Evolutionary conservation across 2,113 vertebrate species (phyloP).

Genomic region (Syngnathoides biaculeatus): DNA sequence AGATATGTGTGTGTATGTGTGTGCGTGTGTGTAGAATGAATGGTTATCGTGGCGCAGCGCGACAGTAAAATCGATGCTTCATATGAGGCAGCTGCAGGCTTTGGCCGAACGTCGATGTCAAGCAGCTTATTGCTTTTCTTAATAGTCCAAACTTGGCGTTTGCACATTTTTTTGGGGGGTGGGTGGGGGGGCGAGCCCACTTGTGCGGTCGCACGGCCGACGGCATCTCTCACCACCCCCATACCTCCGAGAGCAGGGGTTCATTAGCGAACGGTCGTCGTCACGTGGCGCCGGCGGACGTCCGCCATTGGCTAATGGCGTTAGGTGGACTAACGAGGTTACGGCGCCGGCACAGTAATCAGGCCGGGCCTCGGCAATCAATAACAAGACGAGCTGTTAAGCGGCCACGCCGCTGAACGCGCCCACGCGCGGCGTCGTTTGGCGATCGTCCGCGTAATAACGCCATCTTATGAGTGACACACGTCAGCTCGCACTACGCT

Average conservation of each 20-base stretch:
- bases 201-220: constrained; percentile 90
- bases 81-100: constrained; percentile 99
- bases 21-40: constrained; percentile 86
- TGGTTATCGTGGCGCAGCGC: constrained; percentile 86
- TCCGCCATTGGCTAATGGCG: constrained; percentile 48
- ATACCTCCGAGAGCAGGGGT: constrained; percentile 73
- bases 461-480: not conserved
- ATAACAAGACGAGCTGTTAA: constrained; percentile 19
- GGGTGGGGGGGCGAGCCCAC: constrained; percentile 79
- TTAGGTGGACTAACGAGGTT: constrained; percentile 55
- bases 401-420: not conserved
- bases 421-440: not conserved
- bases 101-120: constrained; percentile 98
- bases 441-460: not conserved
- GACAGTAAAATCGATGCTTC: constrained; percentile 99
- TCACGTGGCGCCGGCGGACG: constrained; percentile 49
- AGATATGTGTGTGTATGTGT: constrained; percentile 16
- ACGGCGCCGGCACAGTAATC: constrained; percentile 34
- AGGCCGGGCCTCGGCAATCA: constrained; percentile 30
- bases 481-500: not conserved
- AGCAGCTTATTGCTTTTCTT: constrained; percentile 99
- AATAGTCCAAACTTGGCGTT: constrained; percentile 97
- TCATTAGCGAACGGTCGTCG: constrained; percentile 76
- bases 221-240: constrained; percentile 87
- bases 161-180: constrained; percentile 84